Conservation (phyloP, 1,140 invertebrate species). For the silkworm (Bombyx mori) region ASM3026992v2 NC_085116.1:16136501-16137000, state of each 20-base stretch:
- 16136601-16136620: constrained; percentile 46
- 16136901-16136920: constrained; percentile 2
- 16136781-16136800: constrained; percentile 35
- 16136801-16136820: constrained; percentile 47
- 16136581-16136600: constrained; percentile 40
- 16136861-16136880: constrained; percentile 59
- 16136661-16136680: constrained; percentile 3
- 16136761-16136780: constrained; percentile 30
- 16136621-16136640: neutral
- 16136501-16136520: constrained; percentile 41
- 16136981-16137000: constrained; percentile 22
- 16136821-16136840: constrained; percentile 51
- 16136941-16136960: too few species aligned
- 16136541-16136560: too few species aligned
- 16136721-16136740: constrained; percentile 61
- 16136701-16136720: constrained; percentile 36
- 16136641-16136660: too few species aligned
- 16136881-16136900: constrained; percentile 18
- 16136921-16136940: too few species aligned
- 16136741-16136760: constrained; percentile 62
- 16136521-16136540: constrained; percentile 36
- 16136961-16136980: too few species aligned
- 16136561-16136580: constrained; percentile 10
- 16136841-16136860: constrained; percentile 62
- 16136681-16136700: constrained; percentile 27